phyloP scores from a whole-genome alignment of 2,113 vertebrate species.

The Fregetta grallaria region DNA sequence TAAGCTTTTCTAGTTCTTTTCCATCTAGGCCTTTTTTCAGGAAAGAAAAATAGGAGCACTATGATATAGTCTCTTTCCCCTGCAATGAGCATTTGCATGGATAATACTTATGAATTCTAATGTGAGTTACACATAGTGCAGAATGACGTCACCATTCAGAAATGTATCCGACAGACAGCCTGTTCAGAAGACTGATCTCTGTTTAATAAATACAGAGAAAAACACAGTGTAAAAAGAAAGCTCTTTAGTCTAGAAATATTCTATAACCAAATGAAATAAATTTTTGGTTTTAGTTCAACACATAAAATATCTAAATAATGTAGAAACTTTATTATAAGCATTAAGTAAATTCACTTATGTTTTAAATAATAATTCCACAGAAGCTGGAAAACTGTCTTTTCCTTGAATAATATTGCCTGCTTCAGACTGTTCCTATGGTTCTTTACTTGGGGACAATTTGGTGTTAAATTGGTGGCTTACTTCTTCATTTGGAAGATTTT shows the following conservation, averaged over 20 bases:
- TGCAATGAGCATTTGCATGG: neutral
- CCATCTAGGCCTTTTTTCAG: neutral
- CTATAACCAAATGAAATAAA: neutral
- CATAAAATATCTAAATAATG: neutral
- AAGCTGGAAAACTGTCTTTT: neutral
- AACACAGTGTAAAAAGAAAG: neutral
- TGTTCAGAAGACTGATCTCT: neutral
- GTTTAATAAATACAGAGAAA: neutral
- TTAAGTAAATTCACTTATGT: neutral
- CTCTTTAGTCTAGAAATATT: neutral
- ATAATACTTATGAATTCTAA: slow-evolving; percentile 28
- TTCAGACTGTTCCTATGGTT: neutral
- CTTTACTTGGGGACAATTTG: neutral
- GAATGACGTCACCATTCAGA: neutral
- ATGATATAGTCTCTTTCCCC: neutral
- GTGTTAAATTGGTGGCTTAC: neutral
- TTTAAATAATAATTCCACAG: neutral
- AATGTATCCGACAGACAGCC: neutral
- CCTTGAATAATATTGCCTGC: neutral
- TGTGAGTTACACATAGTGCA: neutral
- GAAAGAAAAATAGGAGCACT: neutral
- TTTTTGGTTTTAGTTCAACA: neutral
- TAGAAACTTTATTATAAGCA: neutral
- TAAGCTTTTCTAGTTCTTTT: slow-evolving; percentile 3
- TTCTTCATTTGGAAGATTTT: neutral